A percentile compares a stretch with the other conserved stretches of the same genome.
Conservation (phyloP, 2,113 vertebrate species). For the Corvus moneduloides region DNA sequence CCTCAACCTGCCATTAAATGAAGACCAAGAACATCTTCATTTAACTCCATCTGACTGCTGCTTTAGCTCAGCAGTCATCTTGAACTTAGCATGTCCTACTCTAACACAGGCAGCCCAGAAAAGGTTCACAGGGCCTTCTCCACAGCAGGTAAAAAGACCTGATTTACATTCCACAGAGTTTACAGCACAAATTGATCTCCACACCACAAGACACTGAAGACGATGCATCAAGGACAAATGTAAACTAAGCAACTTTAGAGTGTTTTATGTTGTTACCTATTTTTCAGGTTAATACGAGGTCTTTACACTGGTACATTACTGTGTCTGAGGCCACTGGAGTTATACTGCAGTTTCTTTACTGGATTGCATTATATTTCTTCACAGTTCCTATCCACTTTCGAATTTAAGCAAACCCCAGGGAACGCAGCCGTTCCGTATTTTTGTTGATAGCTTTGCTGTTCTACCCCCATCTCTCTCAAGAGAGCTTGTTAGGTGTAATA, state of each 20-base stretch:
- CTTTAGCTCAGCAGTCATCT: background rate
- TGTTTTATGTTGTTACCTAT: conserved; percentile 3
- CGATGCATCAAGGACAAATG: background rate
- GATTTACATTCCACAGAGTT: background rate
- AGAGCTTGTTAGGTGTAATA: conserved; percentile 70
- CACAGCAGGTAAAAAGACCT: background rate
- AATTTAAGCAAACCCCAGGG: conserved; percentile 53
- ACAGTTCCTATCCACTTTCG: conserved; percentile 50
- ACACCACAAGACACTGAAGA: background rate
- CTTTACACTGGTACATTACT: conserved; percentile 22
- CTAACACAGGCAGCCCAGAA: background rate
- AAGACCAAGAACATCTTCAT: background rate
- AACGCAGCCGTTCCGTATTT: background rate
- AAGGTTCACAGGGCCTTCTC: background rate
- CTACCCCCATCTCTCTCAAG: conserved; percentile 41
- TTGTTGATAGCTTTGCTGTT: conserved; percentile 41
- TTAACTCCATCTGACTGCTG: background rate
- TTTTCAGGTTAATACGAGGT: conserved; percentile 14
- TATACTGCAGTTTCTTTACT: conserved; percentile 22
- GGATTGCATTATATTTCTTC: conserved; percentile 60
- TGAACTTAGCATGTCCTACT: background rate
- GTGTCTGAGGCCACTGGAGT: background rate
- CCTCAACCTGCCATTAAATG: background rate
- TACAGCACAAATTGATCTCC: background rate
- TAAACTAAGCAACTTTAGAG: background rate